Conservation (phyloP, 2,888 invertebrate genomes). For the Flexamia atlantica region DNA sequence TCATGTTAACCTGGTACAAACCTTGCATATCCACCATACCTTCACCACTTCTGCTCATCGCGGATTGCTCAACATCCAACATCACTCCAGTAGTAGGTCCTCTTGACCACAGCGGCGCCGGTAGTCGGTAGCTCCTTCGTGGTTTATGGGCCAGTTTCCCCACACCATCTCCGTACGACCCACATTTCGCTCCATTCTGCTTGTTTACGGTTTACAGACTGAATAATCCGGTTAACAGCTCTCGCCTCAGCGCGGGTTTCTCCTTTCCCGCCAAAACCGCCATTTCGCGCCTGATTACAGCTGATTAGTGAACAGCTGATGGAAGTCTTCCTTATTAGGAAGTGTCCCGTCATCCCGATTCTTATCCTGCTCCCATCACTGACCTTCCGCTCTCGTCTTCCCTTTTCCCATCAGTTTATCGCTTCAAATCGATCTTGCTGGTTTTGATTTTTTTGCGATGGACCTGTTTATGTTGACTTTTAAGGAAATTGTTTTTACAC, state of each 20-base stretch:
- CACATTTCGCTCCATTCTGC: slow-evolving; percentile 17
- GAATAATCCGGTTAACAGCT: slow-evolving; percentile 26
- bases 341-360: neutral
- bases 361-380: slow-evolving; percentile 8
- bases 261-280: slow-evolving; percentile 39
- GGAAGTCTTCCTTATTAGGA: slow-evolving; percentile 5
- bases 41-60: too few relatives aligned
- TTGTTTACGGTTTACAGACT: slow-evolving; percentile 18
- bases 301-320: slow-evolving; percentile 26
- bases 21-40: too few relatives aligned
- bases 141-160: slow-evolving; percentile 35
- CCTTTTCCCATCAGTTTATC: slow-evolving; percentile 6
- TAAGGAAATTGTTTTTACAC: too few relatives aligned
- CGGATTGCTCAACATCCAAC: too few relatives aligned
- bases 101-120: neutral
- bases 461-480: neutral
- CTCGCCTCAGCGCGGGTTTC: slow-evolving; percentile 18
- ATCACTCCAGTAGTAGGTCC: too few relatives aligned
- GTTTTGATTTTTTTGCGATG: neutral
- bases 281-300: slow-evolving; percentile 39
- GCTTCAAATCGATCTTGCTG: neutral
- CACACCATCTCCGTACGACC: neutral
- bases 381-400: slow-evolving; percentile 12
- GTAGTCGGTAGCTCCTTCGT: too few relatives aligned
- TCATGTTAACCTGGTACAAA: too few relatives aligned